Evolutionary conservation across 2,888 invertebrate genomes (phyloP).

Genomic region (Salticus scenicus): DNA sequence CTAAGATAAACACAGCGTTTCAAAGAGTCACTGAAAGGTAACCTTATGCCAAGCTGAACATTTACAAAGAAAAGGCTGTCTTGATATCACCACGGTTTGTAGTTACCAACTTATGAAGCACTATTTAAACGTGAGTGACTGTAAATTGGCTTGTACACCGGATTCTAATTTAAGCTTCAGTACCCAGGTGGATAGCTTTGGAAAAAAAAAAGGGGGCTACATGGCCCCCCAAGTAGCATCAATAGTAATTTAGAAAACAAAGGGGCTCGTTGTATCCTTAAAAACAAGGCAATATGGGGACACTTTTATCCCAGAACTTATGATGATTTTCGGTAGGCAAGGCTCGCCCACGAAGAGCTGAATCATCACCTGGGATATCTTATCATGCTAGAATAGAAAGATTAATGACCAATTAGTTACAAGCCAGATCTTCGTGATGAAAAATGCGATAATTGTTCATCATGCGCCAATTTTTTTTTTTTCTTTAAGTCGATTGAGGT

Average conservation of each 20-base stretch:
- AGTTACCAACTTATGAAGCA: conserved; percentile 3
- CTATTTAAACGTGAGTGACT: background rate
- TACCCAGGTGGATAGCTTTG: conserved; percentile 43
- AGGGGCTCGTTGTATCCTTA: background rate
- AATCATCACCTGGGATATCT: conserved; percentile 43
- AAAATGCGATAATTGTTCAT: conserved; percentile 11
- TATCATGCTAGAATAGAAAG: conserved; percentile 39
- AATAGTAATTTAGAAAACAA: conserved; percentile 23
- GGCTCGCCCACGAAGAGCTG: conserved; percentile 53
- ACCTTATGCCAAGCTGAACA: background rate
- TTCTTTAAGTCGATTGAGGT: background rate
- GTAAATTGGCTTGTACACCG: conserved; percentile 12
- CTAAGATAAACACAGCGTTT: conserved; percentile 10
- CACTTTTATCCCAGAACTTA: background rate
- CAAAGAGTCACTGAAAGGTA: conserved; percentile 32
- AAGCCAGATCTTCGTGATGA: background rate
- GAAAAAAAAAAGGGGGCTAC: conserved; percentile 5
- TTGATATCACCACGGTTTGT: conserved; percentile 6
- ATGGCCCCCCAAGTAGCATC: conserved; percentile 26
- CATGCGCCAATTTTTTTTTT: background rate
- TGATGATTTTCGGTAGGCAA: background rate
- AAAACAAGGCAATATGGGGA: conserved; percentile 2
- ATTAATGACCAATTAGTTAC: conserved; percentile 53
- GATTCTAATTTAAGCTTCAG: conserved; percentile 4
- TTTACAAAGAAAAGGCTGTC: background rate